Conservation (phyloP, 1,140 invertebrate genomes). For the Pollicipes pollicipes region DNA sequence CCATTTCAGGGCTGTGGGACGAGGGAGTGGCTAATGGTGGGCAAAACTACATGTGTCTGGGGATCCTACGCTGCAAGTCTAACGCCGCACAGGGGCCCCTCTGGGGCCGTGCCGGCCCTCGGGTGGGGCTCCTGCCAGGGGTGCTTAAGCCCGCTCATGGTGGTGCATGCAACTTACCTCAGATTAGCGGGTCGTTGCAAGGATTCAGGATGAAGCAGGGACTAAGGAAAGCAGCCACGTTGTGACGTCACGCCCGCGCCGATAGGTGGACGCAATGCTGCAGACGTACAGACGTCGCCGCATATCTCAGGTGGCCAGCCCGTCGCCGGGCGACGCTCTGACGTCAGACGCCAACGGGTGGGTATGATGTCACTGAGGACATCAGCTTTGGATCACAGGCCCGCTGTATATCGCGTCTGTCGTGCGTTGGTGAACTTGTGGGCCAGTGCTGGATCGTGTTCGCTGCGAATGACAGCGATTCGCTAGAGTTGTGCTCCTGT, state of each 20-base stretch:
- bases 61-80: too few species aligned
- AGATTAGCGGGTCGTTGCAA: neutral
- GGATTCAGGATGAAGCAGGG: too few species aligned
- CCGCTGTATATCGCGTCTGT: too few species aligned
- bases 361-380: neutral
- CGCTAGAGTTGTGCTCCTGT: too few species aligned
- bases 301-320: neutral
- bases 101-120: too few species aligned
- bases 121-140: neutral
- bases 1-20: too few species aligned
- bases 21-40: too few species aligned
- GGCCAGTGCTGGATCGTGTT: too few species aligned
- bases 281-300: neutral
- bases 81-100: too few species aligned
- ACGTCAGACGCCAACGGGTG: neutral
- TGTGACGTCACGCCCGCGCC: neutral
- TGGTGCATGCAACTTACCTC: neutral
- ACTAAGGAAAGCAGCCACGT: neutral
- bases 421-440: too few species aligned
- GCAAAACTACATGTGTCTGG: too few species aligned
- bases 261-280: neutral
- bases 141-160: neutral
- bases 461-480: too few species aligned
- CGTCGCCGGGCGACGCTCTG: neutral
- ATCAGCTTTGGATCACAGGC: neutral